Conservation (phyloP, 92 coral and sea anemone genomes). For the Epizoanthus scotinus region DNA sequence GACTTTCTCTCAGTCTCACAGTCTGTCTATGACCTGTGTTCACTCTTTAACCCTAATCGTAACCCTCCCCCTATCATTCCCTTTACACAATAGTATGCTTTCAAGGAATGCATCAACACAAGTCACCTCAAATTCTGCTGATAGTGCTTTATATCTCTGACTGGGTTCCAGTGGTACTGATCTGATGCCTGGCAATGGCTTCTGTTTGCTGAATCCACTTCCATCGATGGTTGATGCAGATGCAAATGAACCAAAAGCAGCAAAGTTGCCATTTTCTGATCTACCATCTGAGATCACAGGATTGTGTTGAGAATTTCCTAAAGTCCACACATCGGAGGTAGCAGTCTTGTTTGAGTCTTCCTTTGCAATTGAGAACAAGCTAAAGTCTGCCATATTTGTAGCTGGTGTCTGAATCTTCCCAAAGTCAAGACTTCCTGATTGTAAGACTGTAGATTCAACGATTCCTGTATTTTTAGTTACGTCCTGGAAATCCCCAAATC, state of each 20-base stretch:
- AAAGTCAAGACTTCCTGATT: background rate
- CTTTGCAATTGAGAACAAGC: background rate
- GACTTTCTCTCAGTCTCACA: background rate
- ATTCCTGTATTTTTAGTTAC: background rate
- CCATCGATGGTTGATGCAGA: conserved; percentile 27
- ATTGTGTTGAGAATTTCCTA: conserved; percentile 1
- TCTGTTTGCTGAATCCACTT: background rate
- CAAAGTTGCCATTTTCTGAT: conserved; percentile 34
- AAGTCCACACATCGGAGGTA: conserved; percentile 4
- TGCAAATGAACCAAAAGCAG: conserved; percentile 48
- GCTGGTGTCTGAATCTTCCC: background rate
- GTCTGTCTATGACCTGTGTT: background rate
- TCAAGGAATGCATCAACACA: background rate
- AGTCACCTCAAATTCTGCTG: conserved; percentile 83
- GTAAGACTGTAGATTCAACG: background rate
- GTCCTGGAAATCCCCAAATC: conserved; percentile 19
- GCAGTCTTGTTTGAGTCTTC: conserved; percentile 10
- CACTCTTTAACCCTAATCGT: background rate
- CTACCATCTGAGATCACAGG: background rate
- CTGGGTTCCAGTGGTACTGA: conserved; percentile 86
- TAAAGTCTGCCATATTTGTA: conserved; percentile 16
- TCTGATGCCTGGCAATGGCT: conserved; percentile 50
- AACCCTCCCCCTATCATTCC: background rate
- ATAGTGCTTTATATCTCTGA: conserved; percentile 85
- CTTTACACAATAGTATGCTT: background rate